phyloP scores from a whole-genome alignment of 2,113 vertebrate species.

The Pandion haliaetus region DNA sequence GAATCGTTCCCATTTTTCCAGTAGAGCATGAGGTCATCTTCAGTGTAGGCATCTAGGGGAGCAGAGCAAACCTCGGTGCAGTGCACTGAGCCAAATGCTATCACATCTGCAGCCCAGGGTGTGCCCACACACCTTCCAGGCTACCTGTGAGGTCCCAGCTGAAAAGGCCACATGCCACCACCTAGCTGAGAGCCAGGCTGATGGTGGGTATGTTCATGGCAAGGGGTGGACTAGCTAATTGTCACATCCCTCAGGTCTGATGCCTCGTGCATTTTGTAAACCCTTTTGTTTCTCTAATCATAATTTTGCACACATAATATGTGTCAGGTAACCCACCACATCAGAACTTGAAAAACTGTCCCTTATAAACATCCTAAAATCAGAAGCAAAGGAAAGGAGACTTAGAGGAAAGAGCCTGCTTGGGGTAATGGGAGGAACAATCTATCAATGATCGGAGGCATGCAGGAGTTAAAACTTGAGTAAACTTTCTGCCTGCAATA shows the following conservation, averaged over 20 bases:
- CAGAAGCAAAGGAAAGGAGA: not conserved
- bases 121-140: not conserved
- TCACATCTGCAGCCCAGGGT: not conserved
- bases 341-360: not conserved
- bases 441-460: not conserved
- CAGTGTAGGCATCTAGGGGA: constrained; percentile 92
- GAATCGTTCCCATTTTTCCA: constrained; percentile 99
- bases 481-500: not conserved
- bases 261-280: not conserved
- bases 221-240: not conserved
- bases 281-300: not conserved
- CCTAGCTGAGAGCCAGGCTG: rapidly evolving
- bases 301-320: not conserved
- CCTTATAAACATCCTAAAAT: not conserved
- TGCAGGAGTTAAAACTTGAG: not conserved
- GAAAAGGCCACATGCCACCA: not conserved
- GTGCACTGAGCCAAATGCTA: not conserved
- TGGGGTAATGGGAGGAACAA: not conserved
- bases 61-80: not conserved
- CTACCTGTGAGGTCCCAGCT: not conserved
- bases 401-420: not conserved
- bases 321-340: not conserved
- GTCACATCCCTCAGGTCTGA: not conserved
- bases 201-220: not conserved
- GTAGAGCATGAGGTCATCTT: constrained; percentile 97